Conservation (phyloP, 2,888 invertebrate species). For the Tachystola acroxantha region DNA sequence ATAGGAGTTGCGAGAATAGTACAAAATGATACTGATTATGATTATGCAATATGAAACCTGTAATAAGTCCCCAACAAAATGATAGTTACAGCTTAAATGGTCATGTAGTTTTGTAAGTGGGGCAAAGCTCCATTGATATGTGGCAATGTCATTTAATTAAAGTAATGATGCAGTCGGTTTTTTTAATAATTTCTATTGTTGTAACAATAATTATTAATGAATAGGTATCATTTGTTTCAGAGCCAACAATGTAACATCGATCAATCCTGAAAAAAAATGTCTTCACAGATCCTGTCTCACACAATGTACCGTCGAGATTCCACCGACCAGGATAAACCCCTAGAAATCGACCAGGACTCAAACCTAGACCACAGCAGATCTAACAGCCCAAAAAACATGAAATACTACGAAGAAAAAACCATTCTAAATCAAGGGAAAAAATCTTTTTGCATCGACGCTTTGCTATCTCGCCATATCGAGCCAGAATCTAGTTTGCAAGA, state of each 20-base stretch:
- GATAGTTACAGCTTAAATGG: no score
- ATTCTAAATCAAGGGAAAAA: constrained; percentile 75
- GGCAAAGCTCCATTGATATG: no score
- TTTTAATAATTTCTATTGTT: no score
- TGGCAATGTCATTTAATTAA: no score
- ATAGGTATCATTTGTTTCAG: neutral
- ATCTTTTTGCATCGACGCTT: constrained; percentile 94
- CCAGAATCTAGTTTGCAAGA: constrained; percentile 50
- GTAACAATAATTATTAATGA: no score
- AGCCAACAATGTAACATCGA: neutral
- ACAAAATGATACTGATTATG: no score
- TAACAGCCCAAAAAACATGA: constrained; percentile 60
- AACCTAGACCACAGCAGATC: constrained; percentile 51
- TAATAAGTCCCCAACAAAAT: no score
- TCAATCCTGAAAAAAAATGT: constrained; percentile 23
- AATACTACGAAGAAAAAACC: constrained; percentile 64
- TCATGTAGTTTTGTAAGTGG: no score
- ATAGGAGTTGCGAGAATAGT: no score
- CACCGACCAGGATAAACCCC: constrained; percentile 40
- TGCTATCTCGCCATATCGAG: constrained; percentile 81
- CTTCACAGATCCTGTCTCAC: constrained; percentile 37
- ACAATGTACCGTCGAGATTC: constrained; percentile 52
- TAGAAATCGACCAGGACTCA: constrained; percentile 59
- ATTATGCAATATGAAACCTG: no score
- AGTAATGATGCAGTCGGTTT: no score